These are phyloP conservation scores for Brenthis ino DNA, from an alignment of 2,888 invertebrate species.

Conservation along the genomic window DNA sequence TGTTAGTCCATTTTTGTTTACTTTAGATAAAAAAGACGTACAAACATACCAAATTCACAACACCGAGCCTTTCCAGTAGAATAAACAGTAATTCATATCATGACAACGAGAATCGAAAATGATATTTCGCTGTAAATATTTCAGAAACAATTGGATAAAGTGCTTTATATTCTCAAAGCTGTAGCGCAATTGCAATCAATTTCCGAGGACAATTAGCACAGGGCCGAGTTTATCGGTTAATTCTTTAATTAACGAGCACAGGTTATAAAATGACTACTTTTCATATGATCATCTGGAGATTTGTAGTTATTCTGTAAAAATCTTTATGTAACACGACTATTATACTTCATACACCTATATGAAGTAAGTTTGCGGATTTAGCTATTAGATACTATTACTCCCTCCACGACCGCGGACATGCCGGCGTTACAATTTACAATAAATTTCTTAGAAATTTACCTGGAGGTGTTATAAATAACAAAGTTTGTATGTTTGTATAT, in stretches of 20 bases:
- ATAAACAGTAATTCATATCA: conserved; percentile 18
- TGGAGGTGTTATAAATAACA: too few relatives aligned
- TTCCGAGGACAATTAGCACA: conserved; percentile 32
- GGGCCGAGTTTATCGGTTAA: conserved; percentile 32
- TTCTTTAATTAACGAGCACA: conserved; percentile 33
- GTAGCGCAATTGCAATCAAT: conserved; percentile 35
- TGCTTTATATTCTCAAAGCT: conserved; percentile 35
- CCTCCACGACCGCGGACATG: too few relatives aligned
- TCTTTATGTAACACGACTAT: too few relatives aligned
- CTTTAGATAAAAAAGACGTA: conserved; percentile 9
- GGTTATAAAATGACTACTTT: conserved; percentile 19
- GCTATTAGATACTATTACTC: too few relatives aligned
- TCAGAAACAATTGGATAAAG: conserved; percentile 36
- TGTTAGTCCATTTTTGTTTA: conserved; percentile 2
- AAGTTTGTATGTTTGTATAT: too few relatives aligned
- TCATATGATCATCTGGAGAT: conserved; percentile 16
- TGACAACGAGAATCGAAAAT: conserved; percentile 23
- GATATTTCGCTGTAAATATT: conserved; percentile 25
- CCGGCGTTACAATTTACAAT: too few relatives aligned
- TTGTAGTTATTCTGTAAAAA: too few relatives aligned
- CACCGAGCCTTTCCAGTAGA: conserved; percentile 5
- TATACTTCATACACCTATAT: too few relatives aligned
- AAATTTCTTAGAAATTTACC: too few relatives aligned
- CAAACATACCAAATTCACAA: conserved; percentile 10
- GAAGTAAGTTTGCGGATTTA: too few relatives aligned